These are phyloP conservation scores for Lasioglossum morio DNA, from an alignment of 2,888 invertebrate genomes.

Conservation along the genomic window DNA sequence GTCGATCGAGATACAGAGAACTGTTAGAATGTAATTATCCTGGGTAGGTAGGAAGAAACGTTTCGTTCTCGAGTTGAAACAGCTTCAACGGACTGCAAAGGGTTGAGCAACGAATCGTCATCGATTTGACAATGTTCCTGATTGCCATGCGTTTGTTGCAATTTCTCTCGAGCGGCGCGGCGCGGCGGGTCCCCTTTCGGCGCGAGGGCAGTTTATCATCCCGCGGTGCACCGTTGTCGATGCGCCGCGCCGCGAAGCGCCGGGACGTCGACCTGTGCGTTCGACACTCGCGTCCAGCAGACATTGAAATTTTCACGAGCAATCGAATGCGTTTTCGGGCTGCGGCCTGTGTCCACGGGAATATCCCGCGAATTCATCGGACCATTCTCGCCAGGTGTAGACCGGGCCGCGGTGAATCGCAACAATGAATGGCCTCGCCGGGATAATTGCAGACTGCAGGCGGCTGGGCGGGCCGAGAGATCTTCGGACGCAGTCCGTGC, in stretches of 20 bases:
- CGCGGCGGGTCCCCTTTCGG: not conserved
- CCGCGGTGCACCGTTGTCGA: constrained; percentile 1
- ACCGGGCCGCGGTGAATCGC: not conserved
- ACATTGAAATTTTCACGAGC: constrained; percentile 47
- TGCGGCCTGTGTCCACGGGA: not conserved
- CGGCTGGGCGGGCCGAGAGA: not conserved
- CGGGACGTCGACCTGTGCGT: constrained; percentile 16
- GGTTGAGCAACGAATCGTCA: too few species aligned
- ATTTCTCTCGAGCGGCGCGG: not conserved
- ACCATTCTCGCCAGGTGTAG: not conserved
- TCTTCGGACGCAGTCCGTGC: constrained; percentile 21
- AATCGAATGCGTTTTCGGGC: constrained; percentile 17
- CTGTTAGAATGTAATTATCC: too few species aligned
- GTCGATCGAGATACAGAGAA: too few species aligned
- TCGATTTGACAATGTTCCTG: not conserved
- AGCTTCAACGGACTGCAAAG: too few species aligned
- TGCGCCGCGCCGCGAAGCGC: not conserved
- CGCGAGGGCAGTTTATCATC: constrained; percentile 7
- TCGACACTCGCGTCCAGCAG: constrained; percentile 18
- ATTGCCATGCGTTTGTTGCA: not conserved
- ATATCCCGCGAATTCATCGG: not conserved
- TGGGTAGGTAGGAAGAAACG: too few species aligned
- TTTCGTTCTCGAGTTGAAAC: too few species aligned
- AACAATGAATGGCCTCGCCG: constrained; percentile 31
- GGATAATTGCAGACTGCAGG: constrained; percentile 42